Conservation (phyloP, 2,113 vertebrate genomes). For the Neopipo cinnamomea region DNA sequence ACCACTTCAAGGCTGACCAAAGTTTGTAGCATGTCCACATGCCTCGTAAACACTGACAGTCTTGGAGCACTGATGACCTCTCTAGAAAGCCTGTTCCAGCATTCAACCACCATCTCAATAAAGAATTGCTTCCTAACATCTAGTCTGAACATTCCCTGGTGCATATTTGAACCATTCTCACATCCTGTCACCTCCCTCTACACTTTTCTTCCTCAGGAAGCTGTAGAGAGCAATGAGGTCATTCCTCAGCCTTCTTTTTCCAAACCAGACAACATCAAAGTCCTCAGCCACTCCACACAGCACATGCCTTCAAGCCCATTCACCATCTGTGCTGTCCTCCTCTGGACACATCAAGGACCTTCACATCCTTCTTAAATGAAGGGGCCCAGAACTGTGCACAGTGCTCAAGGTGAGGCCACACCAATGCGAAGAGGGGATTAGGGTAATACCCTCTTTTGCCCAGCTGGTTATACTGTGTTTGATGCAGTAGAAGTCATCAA, state of each 20-base stretch:
- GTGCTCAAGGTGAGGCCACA: background rate
- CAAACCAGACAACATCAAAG: background rate
- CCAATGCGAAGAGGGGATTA: background rate
- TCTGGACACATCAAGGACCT: background rate
- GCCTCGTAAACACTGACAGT: background rate
- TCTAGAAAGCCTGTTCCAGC: background rate
- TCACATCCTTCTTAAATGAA: background rate
- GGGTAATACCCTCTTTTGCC: background rate
- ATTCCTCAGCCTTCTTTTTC: background rate
- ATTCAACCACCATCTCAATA: background rate
- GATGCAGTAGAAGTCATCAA: background rate
- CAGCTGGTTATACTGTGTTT: background rate
- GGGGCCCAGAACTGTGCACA: background rate
- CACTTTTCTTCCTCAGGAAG: background rate
- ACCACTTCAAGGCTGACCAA: background rate
- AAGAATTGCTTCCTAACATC: background rate
- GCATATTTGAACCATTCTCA: background rate
- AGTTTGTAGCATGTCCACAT: background rate
- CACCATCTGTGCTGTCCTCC: background rate
- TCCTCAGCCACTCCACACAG: background rate
- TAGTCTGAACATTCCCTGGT: background rate
- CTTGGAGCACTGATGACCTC: background rate
- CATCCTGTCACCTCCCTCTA: background rate
- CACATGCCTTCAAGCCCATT: background rate
- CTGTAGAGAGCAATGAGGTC: rapidly evolving